Base-by-base conservation (phyloP, 2,113 vertebrate genomes). In the Mobula hypostoma region DNA sequence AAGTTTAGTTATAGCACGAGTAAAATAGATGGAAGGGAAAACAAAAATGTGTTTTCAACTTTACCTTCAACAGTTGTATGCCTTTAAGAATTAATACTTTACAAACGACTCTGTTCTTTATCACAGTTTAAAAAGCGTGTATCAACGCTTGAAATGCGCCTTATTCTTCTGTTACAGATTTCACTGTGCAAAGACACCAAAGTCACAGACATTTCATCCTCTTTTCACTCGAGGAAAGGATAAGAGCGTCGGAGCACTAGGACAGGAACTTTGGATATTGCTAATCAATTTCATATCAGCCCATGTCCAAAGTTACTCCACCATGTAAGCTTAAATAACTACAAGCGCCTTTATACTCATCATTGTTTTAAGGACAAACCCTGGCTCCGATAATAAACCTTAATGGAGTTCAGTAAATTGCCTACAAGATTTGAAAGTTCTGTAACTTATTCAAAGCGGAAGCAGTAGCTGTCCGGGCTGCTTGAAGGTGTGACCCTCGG, bases 401-500 rank as follows among this genome's bases (percentile, higher is more conserved):
- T 68, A 90, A 68, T 66, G 61, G 9, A n/a, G n/a, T 90, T 90
- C 61, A 66, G 14, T 63, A 90, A 90, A 90, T 68, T 32, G 85
- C 14, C 12, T 66, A 19, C 17, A 32, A 32, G 4, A 12, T 61
- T 87, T 87, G 4, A 66, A n/a, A 90, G 61, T 90, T 90, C 29
- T 90, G 29, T 66, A 90, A 63, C 58, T 87, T 12, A 29, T 61
- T 27, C 12, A 90, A 90, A 32, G n/a, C 79, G 15, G 85, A n/a
- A 17, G 63, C 12, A 66, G 29, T 12, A 66, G 4, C 7, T 19
- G 61, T 14, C 61, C 66, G 85, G 19, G 6, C 27, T 32, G 85
- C 85, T 32, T 32, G 85, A 90, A 68, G 58, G 85, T n/a, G 63
- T 90, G 61, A 90, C 63, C 85, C 85, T 90, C 29, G n/a, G 29